phyloP scores from a whole-genome alignment of 2,888 invertebrate species.

The Helobdella robusta region DNA sequence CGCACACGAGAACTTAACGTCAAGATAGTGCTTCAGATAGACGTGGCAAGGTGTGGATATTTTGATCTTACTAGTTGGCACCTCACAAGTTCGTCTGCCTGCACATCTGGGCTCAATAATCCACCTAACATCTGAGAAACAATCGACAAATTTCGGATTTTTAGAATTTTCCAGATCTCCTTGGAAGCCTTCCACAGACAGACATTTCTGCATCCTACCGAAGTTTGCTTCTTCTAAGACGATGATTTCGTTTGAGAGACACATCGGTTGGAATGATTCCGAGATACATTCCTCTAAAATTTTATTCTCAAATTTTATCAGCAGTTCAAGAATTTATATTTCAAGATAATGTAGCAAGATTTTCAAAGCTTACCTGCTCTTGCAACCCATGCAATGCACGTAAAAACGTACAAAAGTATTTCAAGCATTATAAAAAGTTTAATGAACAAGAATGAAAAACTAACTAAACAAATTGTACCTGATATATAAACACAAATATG shows the following conservation, averaged over 20 bases:
- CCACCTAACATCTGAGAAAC: slow-evolving; percentile 18
- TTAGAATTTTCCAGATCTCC: too few species aligned
- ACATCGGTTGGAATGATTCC: slow-evolving; percentile 13
- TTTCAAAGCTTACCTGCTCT: too few species aligned
- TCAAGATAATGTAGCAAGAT: too few species aligned
- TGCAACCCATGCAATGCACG: too few species aligned
- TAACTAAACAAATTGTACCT: too few species aligned
- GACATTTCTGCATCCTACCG: slow-evolving; percentile 12
- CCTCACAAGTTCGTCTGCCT: slow-evolving; percentile 15
- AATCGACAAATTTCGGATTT: slow-evolving; percentile 4
- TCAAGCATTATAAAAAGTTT: too few species aligned
- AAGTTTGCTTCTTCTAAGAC: not conserved
- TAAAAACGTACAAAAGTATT: too few species aligned
- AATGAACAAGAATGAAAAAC: too few species aligned
- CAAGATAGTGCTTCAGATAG: not conserved
- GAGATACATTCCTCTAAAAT: slow-evolving; percentile 16
- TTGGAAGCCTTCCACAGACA: slow-evolving; percentile 12
- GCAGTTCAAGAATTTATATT: too few species aligned
- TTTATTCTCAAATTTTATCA: too few species aligned
- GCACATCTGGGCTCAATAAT: slow-evolving; percentile 19
- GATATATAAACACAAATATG: too few species aligned
- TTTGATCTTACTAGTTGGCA: not conserved
- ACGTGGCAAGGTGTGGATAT: not conserved
- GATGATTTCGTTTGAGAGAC: not conserved
- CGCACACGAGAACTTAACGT: not conserved